These are phyloP conservation scores for Aradophagus sp. DNA, from an alignment of 1,140 invertebrate genomes.

Conservation along the genomic window DNA sequence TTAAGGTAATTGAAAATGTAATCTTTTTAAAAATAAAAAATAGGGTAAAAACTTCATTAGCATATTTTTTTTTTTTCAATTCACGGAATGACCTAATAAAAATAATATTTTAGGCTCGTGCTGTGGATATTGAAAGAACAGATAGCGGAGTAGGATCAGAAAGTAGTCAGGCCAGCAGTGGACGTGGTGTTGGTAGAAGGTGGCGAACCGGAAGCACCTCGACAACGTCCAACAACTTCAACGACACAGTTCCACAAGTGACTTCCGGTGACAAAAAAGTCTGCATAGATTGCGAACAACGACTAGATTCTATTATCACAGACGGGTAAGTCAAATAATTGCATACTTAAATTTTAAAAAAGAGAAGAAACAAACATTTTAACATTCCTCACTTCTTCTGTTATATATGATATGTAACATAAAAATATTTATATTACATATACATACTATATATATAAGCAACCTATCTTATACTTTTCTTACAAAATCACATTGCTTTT, in stretches of 20 bases:
- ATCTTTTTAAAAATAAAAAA: not conserved
- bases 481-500: too few relatives aligned
- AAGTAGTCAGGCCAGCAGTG: constrained; percentile 89
- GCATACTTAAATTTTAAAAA: too few relatives aligned
- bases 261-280: constrained; percentile 69
- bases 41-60: not conserved
- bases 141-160: constrained; percentile 95
- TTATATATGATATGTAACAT: too few relatives aligned
- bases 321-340: constrained; percentile 65
- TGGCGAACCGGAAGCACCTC: constrained; percentile 65
- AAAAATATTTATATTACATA: too few relatives aligned
- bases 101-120: constrained; percentile 68
- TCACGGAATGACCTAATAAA: too few relatives aligned
- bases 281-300: constrained; percentile 73
- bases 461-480: too few relatives aligned
- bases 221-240: constrained; percentile 64
- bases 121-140: constrained; percentile 86
- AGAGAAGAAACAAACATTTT: not conserved
- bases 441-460: too few relatives aligned
- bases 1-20: constrained; percentile 57
- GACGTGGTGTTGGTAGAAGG: constrained; percentile 70
- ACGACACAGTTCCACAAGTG: constrained; percentile 64
- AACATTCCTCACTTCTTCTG: too few relatives aligned
- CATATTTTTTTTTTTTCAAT: constrained; percentile 4
- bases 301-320: constrained; percentile 69